Percentiles rank a stretch among this genome's conserved stretches.
Conservation (phyloP, 2,797 vertebrate genomes). For the Tapera naevia region DNA sequence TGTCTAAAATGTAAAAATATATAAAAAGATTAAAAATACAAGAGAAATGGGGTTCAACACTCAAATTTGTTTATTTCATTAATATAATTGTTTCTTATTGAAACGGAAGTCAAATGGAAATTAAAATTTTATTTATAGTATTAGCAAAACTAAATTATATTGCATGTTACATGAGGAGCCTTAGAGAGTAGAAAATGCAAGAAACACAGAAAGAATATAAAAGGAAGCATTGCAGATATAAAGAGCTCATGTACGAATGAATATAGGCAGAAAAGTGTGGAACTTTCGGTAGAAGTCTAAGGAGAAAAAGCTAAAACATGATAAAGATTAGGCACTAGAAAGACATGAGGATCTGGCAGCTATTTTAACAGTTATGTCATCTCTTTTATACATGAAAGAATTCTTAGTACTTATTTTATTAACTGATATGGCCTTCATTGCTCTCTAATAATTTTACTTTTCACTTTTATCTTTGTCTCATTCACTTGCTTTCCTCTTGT, state of each 20-base stretch:
- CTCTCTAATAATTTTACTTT: neutral
- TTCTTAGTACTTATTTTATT: neutral
- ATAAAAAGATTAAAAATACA: neutral
- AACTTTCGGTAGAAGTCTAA: neutral
- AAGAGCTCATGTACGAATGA: neutral
- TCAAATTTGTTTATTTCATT: neutral
- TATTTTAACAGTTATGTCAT: neutral
- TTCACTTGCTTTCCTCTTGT: neutral
- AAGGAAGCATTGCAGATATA: neutral
- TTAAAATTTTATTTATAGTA: neutral
- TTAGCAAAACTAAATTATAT: neutral
- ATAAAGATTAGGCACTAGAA: neutral
- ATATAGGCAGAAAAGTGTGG: neutral
- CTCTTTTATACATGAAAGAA: neutral
- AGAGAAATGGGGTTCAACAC: neutral
- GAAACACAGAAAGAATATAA: neutral
- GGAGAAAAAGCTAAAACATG: neutral
- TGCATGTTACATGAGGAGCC: neutral
- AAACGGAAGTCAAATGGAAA: neutral
- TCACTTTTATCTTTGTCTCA: neutral
- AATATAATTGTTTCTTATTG: neutral
- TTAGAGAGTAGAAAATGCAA: neutral
- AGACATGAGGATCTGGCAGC: fast-evolving
- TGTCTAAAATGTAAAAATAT: neutral
- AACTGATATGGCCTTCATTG: neutral